Evolutionary conservation across 2,888 invertebrate species (phyloP), one percentile per base, ranked within the genome.

Genomic region (Pristionchus entomophagus): DNA sequence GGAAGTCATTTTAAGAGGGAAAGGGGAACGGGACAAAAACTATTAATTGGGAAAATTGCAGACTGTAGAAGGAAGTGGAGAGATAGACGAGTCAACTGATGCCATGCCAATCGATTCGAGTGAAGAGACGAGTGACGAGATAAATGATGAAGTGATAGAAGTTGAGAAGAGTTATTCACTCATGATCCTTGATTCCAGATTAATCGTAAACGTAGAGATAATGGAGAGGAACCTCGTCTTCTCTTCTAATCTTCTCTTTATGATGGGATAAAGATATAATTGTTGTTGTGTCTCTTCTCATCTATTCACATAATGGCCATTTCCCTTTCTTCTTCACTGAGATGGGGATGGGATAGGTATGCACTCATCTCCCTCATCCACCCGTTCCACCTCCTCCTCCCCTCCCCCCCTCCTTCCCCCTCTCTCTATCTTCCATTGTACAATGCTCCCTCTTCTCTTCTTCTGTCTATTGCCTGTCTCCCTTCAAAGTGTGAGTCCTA

Each of bases 331-430:
- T 29, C 29, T 32, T 26, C 56, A 32, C 29, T 62, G 62, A 62
- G 62, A 32, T n/a, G 65, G n/a, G 65, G 29, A 59, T 12, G 29
- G 59, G 59, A 59, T 65, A 65, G 32, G 65, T 35, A 35, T 35
- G 32, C 32, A 65, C 65, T 65, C 32, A 65, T 65, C 65, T 22
- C 59, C 26, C n/a, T n/a, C n/a, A n/a, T n/a, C n/a, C n/a, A n/a
- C n/a, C 59, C 59, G 59, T 59, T 59, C 59, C 59, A 59, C 59
- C 73, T 73, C n/a, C n/a, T n/a, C n/a, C n/a, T n/a, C n/a, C n/a
- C n/a, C 14, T 22, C 29, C 19, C 38, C 35, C 73, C 26, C 78
- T 78, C 45, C 0, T 19, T 78, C 78, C 29, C 14, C 29, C 78
- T 78, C 78, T 22, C 45, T 45, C n/a, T 45, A 17, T 73, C 29